These are phyloP conservation scores for Sinosuthora webbiana DNA, from an alignment of 2,113 vertebrate species.

Conservation along the genomic window DNA sequence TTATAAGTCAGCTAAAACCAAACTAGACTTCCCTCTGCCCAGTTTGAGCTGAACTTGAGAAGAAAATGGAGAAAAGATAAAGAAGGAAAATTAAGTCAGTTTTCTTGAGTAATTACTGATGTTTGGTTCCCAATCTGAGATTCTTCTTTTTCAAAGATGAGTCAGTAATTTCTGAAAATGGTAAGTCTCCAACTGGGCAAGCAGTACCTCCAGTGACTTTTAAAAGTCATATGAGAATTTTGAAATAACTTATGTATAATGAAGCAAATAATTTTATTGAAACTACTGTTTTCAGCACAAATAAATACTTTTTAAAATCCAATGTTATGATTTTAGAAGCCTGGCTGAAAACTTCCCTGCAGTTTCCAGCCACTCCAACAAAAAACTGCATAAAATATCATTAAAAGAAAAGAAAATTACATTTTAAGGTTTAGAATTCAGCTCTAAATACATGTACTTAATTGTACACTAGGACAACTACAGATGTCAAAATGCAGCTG, in stretches of 20 bases:
- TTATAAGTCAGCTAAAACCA: neutral
- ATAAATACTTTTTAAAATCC: neutral
- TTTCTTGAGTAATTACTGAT: neutral
- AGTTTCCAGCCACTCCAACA: neutral
- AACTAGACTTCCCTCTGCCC: neutral
- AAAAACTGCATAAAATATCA: neutral
- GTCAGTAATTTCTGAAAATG: neutral
- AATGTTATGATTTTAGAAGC: neutral
- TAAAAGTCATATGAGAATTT: neutral
- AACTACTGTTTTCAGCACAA: neutral
- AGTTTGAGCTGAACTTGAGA: neutral
- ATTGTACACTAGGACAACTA: neutral
- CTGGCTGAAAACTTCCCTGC: neutral
- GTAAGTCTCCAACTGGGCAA: neutral
- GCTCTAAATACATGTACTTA: neutral
- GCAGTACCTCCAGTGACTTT: neutral
- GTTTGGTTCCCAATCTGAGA: neutral
- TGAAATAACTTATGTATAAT: neutral
- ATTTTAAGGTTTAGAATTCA: neutral
- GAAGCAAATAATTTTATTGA: neutral
- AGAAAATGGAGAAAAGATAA: neutral
- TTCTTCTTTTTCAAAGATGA: neutral
- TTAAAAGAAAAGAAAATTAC: neutral
- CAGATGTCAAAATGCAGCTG: neutral
- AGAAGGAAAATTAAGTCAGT: neutral